phyloP scores from a whole-genome alignment of 2,888 invertebrate species.

The Lagria hirta region DNA sequence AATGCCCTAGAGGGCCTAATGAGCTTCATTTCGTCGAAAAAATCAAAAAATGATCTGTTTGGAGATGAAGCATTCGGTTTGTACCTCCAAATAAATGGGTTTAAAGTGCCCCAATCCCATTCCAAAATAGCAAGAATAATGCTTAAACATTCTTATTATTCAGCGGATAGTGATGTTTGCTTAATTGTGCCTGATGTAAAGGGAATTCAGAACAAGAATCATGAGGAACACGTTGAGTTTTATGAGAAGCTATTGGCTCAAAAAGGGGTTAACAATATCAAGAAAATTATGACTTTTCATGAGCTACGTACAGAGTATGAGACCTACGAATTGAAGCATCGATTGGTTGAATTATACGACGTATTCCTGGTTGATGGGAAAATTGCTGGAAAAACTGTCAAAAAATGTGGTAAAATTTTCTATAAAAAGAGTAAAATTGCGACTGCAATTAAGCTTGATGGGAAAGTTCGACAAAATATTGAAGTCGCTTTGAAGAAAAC shows the following conservation, averaged over 20 bases:
- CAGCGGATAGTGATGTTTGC: conserved; percentile 69
- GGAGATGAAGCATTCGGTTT: conserved; percentile 60
- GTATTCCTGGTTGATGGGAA: conserved; percentile 77
- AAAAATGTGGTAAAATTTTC: conserved; percentile 72
- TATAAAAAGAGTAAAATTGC: conserved; percentile 65
- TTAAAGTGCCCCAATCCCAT: conserved; percentile 65
- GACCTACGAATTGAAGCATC: conserved; percentile 73
- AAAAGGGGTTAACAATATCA: conserved; percentile 63
- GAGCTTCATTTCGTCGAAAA: conserved; percentile 44
- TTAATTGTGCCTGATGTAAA: conserved; percentile 77
- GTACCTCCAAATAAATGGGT: conserved; percentile 62
- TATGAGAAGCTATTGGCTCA: conserved; percentile 67
- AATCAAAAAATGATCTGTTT: conserved; percentile 55
- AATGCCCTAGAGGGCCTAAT: conserved; percentile 37
- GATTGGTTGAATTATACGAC: conserved; percentile 76
- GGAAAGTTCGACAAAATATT: conserved; percentile 64
- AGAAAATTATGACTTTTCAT: conserved; percentile 75
- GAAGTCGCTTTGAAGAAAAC: conserved; percentile 64
- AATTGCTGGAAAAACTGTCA: conserved; percentile 69
- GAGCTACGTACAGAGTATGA: conserved; percentile 79
- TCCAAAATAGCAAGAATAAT: conserved; percentile 63
- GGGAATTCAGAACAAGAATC: conserved; percentile 68
- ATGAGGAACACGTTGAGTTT: conserved; percentile 72
- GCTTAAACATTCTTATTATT: conserved; percentile 64
- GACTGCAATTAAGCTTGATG: conserved; percentile 64